Conservation (phyloP, 2,797 vertebrate genomes). For the Acanthiza pusilla region DNA sequence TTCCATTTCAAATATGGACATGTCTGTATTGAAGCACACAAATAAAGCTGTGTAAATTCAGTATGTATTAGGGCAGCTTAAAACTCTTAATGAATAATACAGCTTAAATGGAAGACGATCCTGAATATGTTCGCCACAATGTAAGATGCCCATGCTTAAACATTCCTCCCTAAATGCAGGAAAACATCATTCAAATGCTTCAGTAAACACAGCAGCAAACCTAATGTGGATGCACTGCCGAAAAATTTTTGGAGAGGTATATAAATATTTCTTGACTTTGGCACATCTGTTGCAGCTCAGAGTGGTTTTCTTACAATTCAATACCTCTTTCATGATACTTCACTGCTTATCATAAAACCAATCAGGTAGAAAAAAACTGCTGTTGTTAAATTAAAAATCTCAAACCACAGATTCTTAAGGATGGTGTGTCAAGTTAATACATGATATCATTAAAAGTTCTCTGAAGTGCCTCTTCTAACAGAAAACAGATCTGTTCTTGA, state of each 20-base stretch:
- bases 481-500: constrained; percentile 4
- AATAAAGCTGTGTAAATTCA: background rate
- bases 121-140: background rate
- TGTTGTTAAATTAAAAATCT: constrained; percentile 7
- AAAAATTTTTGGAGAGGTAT: background rate
- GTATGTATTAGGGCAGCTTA: background rate
- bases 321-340: background rate
- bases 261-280: background rate
- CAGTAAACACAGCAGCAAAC: background rate
- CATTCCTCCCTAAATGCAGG: background rate
- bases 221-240: background rate
- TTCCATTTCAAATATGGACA: background rate
- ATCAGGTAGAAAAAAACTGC: background rate
- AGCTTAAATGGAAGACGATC: background rate
- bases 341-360: background rate
- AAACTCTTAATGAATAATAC: background rate
- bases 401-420: background rate
- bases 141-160: background rate
- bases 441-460: background rate
- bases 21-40: background rate
- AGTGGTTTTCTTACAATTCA: background rate
- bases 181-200: background rate
- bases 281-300: background rate
- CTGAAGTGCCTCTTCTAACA: background rate
- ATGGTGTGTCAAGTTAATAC: background rate